A percentile compares a stretch with the other conserved stretches of the same genome.
These are phyloP conservation scores for Camponotus fellah DNA, from an alignment of 2,888 invertebrate genomes.

Conservation along the genomic window DNA sequence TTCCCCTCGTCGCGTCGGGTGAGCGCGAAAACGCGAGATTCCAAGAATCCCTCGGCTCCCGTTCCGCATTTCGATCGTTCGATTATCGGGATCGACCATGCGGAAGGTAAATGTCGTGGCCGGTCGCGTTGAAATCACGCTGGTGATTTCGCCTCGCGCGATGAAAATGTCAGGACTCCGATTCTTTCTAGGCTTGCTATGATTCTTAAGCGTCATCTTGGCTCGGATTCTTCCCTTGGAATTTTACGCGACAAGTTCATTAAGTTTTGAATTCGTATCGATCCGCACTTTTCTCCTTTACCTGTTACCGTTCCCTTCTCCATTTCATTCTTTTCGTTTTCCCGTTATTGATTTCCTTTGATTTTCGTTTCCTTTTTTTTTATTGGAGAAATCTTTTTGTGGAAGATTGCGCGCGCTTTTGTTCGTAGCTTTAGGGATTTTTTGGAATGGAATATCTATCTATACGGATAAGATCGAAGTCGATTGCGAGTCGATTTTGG, in stretches of 20 bases:
- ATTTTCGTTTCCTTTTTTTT: background rate
- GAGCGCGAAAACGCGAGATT: conserved; percentile 31
- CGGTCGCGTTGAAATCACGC: conserved; percentile 20
- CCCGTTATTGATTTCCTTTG: background rate
- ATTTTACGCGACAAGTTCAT: conserved; percentile 14
- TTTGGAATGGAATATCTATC: background rate
- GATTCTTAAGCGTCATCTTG: conserved; percentile 26
- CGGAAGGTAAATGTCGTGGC: conserved; percentile 21
- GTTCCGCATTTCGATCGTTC: conserved; percentile 43
- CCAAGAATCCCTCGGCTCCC: conserved; percentile 4
- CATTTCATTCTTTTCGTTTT: background rate
- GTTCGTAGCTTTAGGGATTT: background rate
- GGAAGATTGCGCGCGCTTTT: background rate
- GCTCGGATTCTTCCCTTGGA: background rate
- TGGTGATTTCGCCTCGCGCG: conserved; percentile 27
- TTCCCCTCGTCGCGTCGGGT: background rate
- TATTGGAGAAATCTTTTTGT: background rate
- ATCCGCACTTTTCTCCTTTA: background rate
- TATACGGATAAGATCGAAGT: background rate
- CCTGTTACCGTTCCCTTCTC: conserved; percentile 8
- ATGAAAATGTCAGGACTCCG: background rate
- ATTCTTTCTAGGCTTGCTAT: conserved; percentile 11
- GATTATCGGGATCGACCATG: conserved; percentile 42
- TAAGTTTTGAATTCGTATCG: conserved; percentile 3
- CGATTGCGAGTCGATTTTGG: conserved; percentile 28